Evolutionary conservation across 2,797 vertebrate genomes (phyloP).

Genomic region (Malurus leucopterus): DNA sequence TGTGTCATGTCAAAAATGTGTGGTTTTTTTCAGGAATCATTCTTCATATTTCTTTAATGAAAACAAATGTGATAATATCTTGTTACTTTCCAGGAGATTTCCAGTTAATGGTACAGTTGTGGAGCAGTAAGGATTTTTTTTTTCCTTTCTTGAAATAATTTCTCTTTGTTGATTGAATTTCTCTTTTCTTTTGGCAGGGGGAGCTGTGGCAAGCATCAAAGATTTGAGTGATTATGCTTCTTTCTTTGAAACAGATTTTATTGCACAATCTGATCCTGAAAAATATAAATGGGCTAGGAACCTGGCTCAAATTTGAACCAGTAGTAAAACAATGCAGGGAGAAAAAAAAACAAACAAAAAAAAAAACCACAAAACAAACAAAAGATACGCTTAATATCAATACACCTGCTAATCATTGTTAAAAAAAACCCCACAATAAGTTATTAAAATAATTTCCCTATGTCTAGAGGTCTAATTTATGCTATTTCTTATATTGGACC

Average conservation of each 20-base stretch:
- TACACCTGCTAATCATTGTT: neutral
- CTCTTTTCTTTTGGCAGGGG: neutral
- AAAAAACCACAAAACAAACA: too few relatives aligned
- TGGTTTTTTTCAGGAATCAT: neutral
- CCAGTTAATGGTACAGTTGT: neutral
- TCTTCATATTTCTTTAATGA: neutral
- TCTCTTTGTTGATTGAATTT: neutral
- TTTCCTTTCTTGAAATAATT: neutral
- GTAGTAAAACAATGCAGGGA: rapidly evolving
- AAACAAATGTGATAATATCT: neutral
- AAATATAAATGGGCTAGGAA: neutral
- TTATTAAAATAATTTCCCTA: neutral
- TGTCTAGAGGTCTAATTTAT: neutral
- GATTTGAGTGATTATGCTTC: neutral
- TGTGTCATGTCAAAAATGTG: neutral
- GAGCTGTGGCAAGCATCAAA: neutral
- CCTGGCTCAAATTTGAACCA: rapidly evolving
- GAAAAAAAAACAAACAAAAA: neutral
- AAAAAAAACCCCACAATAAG: neutral
- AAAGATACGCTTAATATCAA: neutral
- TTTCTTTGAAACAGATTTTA: neutral
- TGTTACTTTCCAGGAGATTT: neutral
- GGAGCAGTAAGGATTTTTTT: neutral
- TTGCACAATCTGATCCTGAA: neutral
- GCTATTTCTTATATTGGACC: neutral